phyloP scores from a whole-genome alignment of 2,113 vertebrate genomes.

The Aegithalos caudatus region DNA sequence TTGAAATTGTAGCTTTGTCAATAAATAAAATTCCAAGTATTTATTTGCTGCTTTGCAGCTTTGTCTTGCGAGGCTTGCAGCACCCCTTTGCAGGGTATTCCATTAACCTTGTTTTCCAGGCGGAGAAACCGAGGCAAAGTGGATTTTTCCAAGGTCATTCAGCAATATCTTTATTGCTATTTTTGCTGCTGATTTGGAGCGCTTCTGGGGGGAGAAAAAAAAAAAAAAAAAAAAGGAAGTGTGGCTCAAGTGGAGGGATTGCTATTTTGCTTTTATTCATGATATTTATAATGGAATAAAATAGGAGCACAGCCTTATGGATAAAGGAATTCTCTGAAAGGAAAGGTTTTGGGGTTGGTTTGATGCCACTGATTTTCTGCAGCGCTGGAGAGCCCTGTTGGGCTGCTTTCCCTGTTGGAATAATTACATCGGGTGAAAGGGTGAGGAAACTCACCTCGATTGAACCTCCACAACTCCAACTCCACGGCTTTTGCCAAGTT shows the following conservation, averaged over 20 bases:
- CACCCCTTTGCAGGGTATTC: not conserved
- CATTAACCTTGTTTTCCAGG: constrained; percentile 17
- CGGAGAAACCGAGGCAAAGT: not conserved
- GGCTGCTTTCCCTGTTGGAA: not conserved
- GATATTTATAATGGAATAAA: not conserved
- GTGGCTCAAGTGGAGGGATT: not conserved
- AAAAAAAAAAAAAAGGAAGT: not conserved
- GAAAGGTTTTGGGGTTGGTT: not conserved
- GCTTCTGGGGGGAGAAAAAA: not conserved
- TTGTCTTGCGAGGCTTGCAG: not conserved
- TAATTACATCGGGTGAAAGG: constrained; percentile 27
- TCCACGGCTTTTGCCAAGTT: not conserved
- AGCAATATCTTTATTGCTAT: not conserved
- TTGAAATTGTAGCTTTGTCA: not conserved
- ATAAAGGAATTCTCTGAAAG: not conserved
- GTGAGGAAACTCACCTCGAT: not conserved
- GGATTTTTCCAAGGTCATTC: constrained; percentile 33
- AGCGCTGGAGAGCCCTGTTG: not conserved
- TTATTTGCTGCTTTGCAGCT: not conserved
- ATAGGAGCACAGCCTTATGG: rapidly evolving
- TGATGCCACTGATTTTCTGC: not conserved
- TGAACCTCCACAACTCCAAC: not conserved
- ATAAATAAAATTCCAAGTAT: not conserved
- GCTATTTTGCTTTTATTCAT: not conserved
- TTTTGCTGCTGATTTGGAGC: constrained; percentile 12